Conservation (phyloP, 2,888 invertebrate species). For the Acronicta psi region DNA sequence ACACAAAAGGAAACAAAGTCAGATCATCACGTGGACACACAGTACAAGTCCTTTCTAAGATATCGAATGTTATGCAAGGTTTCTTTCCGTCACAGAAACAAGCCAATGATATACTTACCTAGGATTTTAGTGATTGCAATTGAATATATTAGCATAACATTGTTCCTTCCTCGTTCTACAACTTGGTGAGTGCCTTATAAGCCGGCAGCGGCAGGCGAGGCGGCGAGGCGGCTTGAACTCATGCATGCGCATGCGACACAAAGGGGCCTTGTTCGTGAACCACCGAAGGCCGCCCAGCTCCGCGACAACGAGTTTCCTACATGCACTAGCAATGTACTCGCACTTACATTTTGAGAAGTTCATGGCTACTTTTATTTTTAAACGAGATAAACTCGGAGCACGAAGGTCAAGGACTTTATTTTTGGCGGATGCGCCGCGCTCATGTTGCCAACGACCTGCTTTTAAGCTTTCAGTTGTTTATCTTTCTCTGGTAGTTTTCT, state of each 20-base stretch:
- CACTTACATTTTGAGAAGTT: constrained; percentile 78
- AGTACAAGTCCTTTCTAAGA: constrained; percentile 19
- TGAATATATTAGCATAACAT: constrained; percentile 42
- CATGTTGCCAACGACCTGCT: constrained; percentile 77
- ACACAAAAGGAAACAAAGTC: constrained; percentile 4
- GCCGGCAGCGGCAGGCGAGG: constrained; percentile 35
- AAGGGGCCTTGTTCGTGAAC: constrained; percentile 87
- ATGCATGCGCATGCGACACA: constrained; percentile 68
- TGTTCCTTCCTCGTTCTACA: constrained; percentile 57
- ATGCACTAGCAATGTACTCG: constrained; percentile 76
- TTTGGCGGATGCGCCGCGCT: constrained; percentile 79
- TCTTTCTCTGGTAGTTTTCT: constrained; percentile 59
- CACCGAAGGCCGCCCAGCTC: constrained; percentile 82
- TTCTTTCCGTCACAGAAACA: constrained; percentile 30
- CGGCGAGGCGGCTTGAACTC: constrained; percentile 52
- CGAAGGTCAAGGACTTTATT: constrained; percentile 86
- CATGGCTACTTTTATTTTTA: constrained; percentile 86
- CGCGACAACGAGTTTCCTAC: constrained; percentile 76
- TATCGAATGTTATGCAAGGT: constrained; percentile 27
- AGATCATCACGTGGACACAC: constrained; percentile 3
- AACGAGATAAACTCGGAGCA: constrained; percentile 76
- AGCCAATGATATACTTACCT: constrained; percentile 14
- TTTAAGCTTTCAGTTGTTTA: constrained; percentile 68
- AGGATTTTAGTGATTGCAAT: constrained; percentile 38
- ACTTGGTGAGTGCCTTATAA: constrained; percentile 37